Evolutionary conservation across 2,797 vertebrate species (phyloP), one percentile per base, ranked within the genome.

Genomic region (Borostomias antarcticus): DNA sequence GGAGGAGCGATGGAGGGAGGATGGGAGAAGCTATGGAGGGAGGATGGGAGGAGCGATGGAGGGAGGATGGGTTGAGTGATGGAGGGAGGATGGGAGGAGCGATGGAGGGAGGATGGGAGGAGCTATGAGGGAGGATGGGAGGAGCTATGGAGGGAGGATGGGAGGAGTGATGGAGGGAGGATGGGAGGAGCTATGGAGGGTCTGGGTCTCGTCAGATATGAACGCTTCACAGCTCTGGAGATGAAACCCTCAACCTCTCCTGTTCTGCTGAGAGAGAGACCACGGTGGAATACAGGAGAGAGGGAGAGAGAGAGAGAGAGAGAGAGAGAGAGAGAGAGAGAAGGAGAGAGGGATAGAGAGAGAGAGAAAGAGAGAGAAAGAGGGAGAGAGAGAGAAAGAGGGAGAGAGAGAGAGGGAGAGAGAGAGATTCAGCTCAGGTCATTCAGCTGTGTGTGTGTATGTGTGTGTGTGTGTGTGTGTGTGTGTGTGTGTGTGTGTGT

Each of bases 401-500:
- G 10, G 19, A 59, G 19, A 8, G 4, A 1, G 19, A 7, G 29
- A 21, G 30, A 26, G 21, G 28, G 21, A 2, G 45, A 35, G 9
- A 37, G 1, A 2, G 37, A 3, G 58, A 26, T n/a, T 26, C 23
- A 40, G 32, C 7, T 21, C n/a, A 19, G 23, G 37, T 50, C 6
- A 17, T 17, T 3, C 29, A 32, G 17, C 17, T 28, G 7, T 35
- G n/a, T 8, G n/a, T 25, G 56, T 57, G 32, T 2, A 5, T 52
- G 47, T 35, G 66, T 68, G 30, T 58, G 30, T 75, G 69, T 68
- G 66, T 61, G 40, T 45, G 64, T 53, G 57, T 66, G 60, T 48
- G 60, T 68, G 57, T 72, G 37, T 37, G 59, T 56, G 47, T 62
- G 25, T 65, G 47, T 48, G 51, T 47, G 10, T 35, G 33, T 37